These are phyloP conservation scores for Zeugodacus cucurbitae DNA, from an alignment of 1,140 invertebrate genomes.

Conservation along the genomic window DNA sequence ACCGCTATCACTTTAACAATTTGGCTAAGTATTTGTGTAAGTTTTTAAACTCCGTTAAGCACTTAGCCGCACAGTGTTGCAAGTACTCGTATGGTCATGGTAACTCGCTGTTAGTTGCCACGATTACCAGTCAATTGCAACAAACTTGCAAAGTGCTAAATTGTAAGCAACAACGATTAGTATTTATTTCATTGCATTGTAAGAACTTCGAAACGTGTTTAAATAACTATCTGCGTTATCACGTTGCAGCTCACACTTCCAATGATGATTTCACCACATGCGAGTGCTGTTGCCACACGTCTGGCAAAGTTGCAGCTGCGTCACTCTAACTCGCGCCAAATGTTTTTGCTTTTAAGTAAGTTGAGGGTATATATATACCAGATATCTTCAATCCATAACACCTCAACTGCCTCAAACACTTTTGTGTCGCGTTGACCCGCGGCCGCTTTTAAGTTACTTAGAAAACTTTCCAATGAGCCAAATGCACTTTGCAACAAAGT, in stretches of 20 bases:
- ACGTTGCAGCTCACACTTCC: background rate
- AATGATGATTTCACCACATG: background rate
- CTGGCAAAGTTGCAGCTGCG: background rate
- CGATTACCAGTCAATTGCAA: conserved; percentile 36
- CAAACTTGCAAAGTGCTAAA: background rate
- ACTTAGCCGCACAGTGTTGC: background rate
- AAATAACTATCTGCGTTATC: conserved; percentile 24
- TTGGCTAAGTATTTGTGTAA: background rate
- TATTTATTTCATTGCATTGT: conserved; percentile 20
- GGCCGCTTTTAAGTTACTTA: conserved; percentile 22
- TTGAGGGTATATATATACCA: background rate
- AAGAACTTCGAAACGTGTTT: background rate
- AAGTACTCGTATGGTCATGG: background rate
- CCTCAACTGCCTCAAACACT: background rate
- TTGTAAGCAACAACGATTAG: conserved; percentile 14
- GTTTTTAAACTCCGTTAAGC: background rate
- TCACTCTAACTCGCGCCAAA: background rate
- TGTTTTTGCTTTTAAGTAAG: background rate
- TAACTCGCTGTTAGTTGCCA: conserved; percentile 18
- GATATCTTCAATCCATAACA: background rate
- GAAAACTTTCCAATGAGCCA: conserved; percentile 9
- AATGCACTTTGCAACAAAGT: conserved; percentile 1
- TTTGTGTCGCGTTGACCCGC: background rate
- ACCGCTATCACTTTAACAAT: background rate
- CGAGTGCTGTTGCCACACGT: background rate